These are phyloP conservation scores for Periparus ater DNA, from an alignment of 2,797 vertebrate genomes.

Conservation along the genomic window DNA sequence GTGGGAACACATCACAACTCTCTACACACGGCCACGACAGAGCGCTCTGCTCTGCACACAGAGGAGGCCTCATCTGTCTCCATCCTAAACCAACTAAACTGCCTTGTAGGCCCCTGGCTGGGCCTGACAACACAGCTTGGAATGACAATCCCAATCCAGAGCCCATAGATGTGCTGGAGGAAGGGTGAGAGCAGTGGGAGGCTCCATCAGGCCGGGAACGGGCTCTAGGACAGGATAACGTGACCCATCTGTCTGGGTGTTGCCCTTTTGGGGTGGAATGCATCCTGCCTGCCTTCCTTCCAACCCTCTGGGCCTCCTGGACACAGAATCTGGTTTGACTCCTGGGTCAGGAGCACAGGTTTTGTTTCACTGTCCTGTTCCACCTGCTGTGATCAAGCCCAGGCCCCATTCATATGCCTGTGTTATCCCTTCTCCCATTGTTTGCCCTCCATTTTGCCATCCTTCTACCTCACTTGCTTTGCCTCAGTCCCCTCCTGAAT, in stretches of 20 bases:
- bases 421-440: neutral
- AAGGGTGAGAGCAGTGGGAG: neutral
- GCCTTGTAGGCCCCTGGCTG: neutral
- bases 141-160: neutral
- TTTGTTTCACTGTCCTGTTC: neutral
- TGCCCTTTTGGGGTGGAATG: neutral
- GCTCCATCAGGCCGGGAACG: neutral
- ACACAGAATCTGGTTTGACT: neutral
- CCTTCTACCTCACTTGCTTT: neutral
- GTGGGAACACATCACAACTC: neutral
- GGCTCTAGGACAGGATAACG: neutral
- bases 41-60: neutral
- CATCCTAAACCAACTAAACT: neutral
- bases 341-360: neutral
- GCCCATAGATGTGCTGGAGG: neutral
- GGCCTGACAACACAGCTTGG: neutral
- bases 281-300: neutral
- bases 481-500: neutral
- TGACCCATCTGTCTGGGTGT: no score
- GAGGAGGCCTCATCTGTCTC: neutral
- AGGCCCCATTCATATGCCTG: neutral
- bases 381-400: neutral
- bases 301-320: neutral
- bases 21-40: fast-evolving
- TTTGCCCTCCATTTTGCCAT: neutral